Percentiles rank a stretch among this genome's conserved stretches.
Evolutionary conservation across 2,113 vertebrate species (phyloP).

Genomic region (Bucco capensis): DNA sequence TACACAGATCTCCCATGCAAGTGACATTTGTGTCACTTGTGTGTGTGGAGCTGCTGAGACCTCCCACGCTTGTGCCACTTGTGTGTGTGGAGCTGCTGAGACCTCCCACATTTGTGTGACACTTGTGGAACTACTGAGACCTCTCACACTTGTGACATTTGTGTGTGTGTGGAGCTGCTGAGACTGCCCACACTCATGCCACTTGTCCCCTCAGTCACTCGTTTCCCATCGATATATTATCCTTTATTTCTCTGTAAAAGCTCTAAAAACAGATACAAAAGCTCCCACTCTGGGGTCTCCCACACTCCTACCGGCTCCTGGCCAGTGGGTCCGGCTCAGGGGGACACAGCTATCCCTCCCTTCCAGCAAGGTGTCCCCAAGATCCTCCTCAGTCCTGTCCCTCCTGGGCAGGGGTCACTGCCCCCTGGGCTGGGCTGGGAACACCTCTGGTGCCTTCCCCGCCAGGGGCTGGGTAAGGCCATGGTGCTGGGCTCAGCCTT

Average conservation of each 20-base stretch:
- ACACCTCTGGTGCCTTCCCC: background rate
- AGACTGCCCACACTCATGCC: too few species aligned
- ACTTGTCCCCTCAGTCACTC: too few species aligned
- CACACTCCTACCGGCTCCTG: background rate
- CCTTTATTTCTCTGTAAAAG: background rate
- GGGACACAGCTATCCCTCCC: background rate
- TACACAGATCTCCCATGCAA: background rate
- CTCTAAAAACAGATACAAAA: slow-evolving; percentile 13
- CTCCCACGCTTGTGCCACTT: background rate
- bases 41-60: background rate
- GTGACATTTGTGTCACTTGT: too few species aligned
- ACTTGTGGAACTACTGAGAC: too few species aligned
- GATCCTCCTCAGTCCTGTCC: background rate
- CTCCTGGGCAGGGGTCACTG: fast-evolving
- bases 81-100: too few species aligned
- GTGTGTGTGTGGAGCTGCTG: too few species aligned
- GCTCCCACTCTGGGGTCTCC: too few species aligned
- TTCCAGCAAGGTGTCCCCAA: background rate
- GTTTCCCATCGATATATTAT: slow-evolving; percentile 12
- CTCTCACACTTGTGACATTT: background rate
- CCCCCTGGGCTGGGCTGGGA: background rate
- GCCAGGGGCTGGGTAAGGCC: background rate
- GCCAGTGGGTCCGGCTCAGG: background rate
- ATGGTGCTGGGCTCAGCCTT: too few species aligned
- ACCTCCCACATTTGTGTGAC: background rate